Percentiles rank a stretch among this genome's conserved stretches.
Evolutionary conservation across 2,888 invertebrate genomes (phyloP).

Genomic region (Eudemis profundana): DNA sequence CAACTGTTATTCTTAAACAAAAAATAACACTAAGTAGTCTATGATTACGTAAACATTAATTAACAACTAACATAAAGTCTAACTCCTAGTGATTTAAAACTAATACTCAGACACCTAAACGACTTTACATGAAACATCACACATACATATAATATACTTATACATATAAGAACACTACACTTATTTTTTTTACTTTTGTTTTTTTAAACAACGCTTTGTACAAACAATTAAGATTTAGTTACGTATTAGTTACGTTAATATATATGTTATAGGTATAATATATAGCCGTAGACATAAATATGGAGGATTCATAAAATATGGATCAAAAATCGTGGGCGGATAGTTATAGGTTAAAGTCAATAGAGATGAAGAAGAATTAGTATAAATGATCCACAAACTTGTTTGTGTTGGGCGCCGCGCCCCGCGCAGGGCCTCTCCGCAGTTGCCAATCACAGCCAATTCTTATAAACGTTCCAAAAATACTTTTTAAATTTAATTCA

Average conservation of each 20-base stretch:
- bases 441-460: constrained; percentile 77
- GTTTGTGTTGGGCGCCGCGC: constrained; percentile 43
- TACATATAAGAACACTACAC: constrained; percentile 60
- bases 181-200: constrained; percentile 60
- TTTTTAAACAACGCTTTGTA: constrained; percentile 71
- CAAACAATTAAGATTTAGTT: constrained; percentile 68
- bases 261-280: constrained; percentile 45
- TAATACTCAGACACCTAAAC: constrained; percentile 77
- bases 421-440: constrained; percentile 48
- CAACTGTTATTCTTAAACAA: constrained; percentile 70
- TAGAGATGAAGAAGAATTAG: constrained; percentile 43
- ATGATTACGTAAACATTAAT: constrained; percentile 77
- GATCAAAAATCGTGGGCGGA: constrained; percentile 63
- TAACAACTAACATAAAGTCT: constrained; percentile 81
- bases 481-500: constrained; percentile 49
- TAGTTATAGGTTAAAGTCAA: constrained; percentile 49
- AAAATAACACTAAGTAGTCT: constrained; percentile 64
- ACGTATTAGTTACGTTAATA: constrained; percentile 55
- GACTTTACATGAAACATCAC: constrained; percentile 69
- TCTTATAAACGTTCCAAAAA: constrained; percentile 68
- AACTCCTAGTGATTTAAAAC: constrained; percentile 79
- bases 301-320: constrained; percentile 52
- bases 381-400: constrained; percentile 39
- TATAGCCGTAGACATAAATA: constrained; percentile 54
- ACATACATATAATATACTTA: constrained; percentile 55